Conservation (phyloP, 2,888 invertebrate genomes). For the Monoplex corrugatus region DNA sequence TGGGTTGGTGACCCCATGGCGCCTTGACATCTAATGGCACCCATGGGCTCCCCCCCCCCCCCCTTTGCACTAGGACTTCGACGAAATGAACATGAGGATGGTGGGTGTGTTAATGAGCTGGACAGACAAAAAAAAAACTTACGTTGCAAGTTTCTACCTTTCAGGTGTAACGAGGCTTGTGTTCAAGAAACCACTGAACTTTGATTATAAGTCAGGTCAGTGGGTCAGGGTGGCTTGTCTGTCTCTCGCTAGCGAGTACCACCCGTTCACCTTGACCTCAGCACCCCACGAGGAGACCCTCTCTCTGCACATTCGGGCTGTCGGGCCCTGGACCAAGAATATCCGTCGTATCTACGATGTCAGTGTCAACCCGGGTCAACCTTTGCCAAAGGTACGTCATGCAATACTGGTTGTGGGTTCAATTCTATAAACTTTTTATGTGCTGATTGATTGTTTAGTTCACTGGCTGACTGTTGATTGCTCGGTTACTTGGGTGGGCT, state of each 20-base stretch:
- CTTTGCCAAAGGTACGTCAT: constrained; percentile 60
- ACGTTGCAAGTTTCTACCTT: no score
- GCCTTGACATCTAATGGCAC: no score
- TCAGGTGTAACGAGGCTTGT: constrained; percentile 85
- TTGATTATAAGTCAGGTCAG: constrained; percentile 86
- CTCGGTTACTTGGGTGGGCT: no score
- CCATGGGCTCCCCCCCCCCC: no score
- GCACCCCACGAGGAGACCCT: constrained; percentile 85
- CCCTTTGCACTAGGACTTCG: no score
- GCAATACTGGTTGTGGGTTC: background rate
- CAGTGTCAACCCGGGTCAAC: constrained; percentile 50
- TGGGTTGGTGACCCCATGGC: no score
- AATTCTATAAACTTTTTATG: no score
- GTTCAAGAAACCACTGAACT: constrained; percentile 84
- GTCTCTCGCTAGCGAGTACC: constrained; percentile 84
- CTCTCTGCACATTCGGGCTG: constrained; percentile 85
- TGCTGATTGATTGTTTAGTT: no score
- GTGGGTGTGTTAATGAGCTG: no score
- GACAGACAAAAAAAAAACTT: constrained; percentile 21
- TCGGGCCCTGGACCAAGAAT: constrained; percentile 86
- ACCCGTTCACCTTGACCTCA: constrained; percentile 86
- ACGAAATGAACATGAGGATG: no score
- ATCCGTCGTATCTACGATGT: constrained; percentile 82
- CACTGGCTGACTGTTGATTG: no score
- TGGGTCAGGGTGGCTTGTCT: constrained; percentile 86